Conservation (phyloP, 2,797 vertebrate species). For the Enteromius fasciolatus region DNA sequence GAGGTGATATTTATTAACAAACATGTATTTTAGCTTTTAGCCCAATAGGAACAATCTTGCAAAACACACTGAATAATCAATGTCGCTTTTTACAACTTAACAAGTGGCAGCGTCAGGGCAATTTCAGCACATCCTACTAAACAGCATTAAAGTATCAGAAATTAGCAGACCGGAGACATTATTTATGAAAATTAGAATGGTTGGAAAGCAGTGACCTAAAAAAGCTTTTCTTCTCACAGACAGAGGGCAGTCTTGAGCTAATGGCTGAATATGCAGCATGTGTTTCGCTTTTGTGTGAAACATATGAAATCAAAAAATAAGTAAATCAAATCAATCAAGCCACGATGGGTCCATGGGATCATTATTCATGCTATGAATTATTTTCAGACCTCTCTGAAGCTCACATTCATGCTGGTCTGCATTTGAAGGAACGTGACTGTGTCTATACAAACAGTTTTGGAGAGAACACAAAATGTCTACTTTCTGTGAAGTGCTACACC, state of each 20-base stretch:
- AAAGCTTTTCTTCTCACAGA: conserved; percentile 33
- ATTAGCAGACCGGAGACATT: conserved; percentile 14
- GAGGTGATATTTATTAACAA: not conserved
- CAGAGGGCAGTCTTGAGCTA: conserved; percentile 57
- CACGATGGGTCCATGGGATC: conserved; percentile 37
- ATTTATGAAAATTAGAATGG: conserved; percentile 23
- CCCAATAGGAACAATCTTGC: not conserved
- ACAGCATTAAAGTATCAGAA: conserved; percentile 28
- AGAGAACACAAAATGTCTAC: conserved; percentile 51
- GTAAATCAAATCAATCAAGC: conserved; percentile 49
- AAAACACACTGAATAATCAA: not conserved
- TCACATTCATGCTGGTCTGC: not conserved
- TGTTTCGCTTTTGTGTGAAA: conserved; percentile 53
- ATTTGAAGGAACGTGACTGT: conserved; percentile 18
- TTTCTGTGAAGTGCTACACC: conserved; percentile 26
- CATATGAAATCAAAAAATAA: conserved; percentile 51
- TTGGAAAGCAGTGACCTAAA: conserved; percentile 17
- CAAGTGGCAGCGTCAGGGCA: not conserved
- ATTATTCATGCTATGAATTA: conserved; percentile 35
- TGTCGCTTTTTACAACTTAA: not conserved
- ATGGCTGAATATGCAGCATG: conserved; percentile 45
- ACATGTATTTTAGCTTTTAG: not conserved
- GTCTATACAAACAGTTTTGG: conserved; percentile 32
- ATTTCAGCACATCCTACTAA: conserved; percentile 26
- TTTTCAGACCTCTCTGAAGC: conserved; percentile 38